Evolutionary conservation across 2,113 vertebrate genomes (phyloP).

Genomic region (Plotosus lineatus): DNA sequence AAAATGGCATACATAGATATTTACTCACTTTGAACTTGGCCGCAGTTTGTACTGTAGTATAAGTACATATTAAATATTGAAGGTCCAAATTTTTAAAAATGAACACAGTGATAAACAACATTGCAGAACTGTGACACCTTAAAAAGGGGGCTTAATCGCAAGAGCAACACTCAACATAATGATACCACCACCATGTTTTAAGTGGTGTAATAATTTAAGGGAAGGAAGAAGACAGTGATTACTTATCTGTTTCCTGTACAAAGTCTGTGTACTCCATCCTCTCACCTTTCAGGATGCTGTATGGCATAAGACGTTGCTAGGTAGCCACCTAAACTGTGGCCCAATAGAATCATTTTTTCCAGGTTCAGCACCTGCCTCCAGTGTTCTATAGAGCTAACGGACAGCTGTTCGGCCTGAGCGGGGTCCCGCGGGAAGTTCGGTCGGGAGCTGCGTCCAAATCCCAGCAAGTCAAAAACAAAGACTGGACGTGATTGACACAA

Average conservation of each 20-base stretch:
- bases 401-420: conserved; percentile 80
- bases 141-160: neutral
- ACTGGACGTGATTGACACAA: conserved; percentile 74
- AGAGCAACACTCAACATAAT: neutral
- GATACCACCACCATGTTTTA: neutral
- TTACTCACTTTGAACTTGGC: neutral
- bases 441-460: conserved; percentile 85
- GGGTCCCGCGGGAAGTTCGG: conserved; percentile 79
- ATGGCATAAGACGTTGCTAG: conserved; percentile 81
- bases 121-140: neutral
- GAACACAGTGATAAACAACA: neutral
- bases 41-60: neutral
- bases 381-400: conserved; percentile 81
- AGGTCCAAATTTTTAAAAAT: neutral
- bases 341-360: conserved; percentile 80
- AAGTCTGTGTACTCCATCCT: no score
- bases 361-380: conserved; percentile 80
- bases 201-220: neutral
- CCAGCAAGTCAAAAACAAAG: conserved; percentile 83
- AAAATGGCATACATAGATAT: neutral
- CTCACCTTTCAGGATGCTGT: conserved; percentile 81
- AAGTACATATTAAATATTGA: neutral
- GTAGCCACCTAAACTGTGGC: conserved; percentile 81
- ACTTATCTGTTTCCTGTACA: neutral
- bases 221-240: neutral